Evolutionary conservation across 2,797 vertebrate species (phyloP), one percentile per base, ranked within the genome.

Genomic region (Xenopus petersii): DNA sequence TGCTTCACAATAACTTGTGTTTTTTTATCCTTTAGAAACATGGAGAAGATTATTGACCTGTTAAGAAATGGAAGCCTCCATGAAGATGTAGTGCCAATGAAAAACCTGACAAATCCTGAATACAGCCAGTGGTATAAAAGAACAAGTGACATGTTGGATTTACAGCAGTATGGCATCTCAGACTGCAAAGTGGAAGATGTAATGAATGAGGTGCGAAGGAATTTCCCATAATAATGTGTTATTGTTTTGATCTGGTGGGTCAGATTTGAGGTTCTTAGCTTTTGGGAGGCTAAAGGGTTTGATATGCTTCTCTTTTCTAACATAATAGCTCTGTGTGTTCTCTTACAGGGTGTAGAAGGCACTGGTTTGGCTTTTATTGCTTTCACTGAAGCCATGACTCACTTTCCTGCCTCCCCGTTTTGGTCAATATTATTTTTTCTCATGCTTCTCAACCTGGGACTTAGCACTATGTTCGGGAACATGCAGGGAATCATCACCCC

Each of bases 371-470:
- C 89, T 0, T 95, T 92, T 11, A 90, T 95, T 3, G 85, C 88
- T 64, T 95, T 95, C 86, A 90, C 90, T 0, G 93, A 96, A 82
- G 90, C 92, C 33, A 92, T 94, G 84, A 89, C 91, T 0, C 85
- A 86, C 3, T 86, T 94, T 26, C 93, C 95, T 0, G 91, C 86
- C 4, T 93, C 92, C 64, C 86, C 91, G 0, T 93, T 94, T 84
- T 95, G 94, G 94, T 93, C 92, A 0, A 77, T 88, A 0, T 80
- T 95, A 42, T 95, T 94, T 85, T 94, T 95, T 83, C 88, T 96
- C 71, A 89, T 94, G 92, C 83, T 94, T 80, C 89, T 95, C 75
- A 90, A 88, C 68, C 63, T 93, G 75, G 92, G 90, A 7, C 83
- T 97, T 71, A 92, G 89, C 84, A 91, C 91, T 63, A 91, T 90